A percentile compares a stretch with the other conserved stretches of the same genome.
Evolutionary conservation across 2,113 vertebrate genomes (phyloP).

Genomic region (Protobothrops mucrosquamatus): DNA sequence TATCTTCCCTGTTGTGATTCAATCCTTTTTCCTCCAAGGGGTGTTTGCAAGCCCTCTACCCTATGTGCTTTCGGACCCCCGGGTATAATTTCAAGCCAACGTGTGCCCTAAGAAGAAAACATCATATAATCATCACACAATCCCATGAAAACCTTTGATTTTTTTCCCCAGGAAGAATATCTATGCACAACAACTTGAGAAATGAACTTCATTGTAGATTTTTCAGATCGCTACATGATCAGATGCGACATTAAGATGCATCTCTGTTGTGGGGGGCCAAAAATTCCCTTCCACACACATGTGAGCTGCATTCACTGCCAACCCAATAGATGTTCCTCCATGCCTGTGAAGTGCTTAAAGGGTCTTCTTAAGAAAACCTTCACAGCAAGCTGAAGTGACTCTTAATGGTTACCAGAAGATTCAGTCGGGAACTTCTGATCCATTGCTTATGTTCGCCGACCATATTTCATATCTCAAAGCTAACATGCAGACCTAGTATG

Average conservation of each 20-base stretch:
- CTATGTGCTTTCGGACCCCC: neutral
- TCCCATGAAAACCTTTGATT: neutral
- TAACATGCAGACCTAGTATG: neutral
- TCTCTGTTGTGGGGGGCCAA: neutral
- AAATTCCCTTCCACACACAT: too few relatives aligned
- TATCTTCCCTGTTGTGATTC: neutral
- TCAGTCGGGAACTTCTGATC: neutral
- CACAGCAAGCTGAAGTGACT: neutral
- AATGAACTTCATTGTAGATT: neutral
- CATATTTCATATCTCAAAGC: neutral
- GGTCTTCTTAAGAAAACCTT: neutral
- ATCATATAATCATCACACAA: neutral
- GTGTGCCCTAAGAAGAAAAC: neutral
- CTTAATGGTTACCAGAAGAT: neutral
- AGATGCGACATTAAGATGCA: neutral
- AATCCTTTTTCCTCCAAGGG: neutral
- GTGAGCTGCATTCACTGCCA: too few relatives aligned
- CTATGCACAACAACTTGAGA: neutral
- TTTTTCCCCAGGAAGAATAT: neutral
- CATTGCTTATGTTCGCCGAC: neutral
- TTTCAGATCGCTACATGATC: neutral
- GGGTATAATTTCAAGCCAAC: neutral
- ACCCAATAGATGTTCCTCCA: neutral
- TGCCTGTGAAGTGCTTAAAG: neutral
- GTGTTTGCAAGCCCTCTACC: neutral